phyloP scores from a whole-genome alignment of 2,888 invertebrate genomes.

The Scotopteryx bipunctaria region DNA sequence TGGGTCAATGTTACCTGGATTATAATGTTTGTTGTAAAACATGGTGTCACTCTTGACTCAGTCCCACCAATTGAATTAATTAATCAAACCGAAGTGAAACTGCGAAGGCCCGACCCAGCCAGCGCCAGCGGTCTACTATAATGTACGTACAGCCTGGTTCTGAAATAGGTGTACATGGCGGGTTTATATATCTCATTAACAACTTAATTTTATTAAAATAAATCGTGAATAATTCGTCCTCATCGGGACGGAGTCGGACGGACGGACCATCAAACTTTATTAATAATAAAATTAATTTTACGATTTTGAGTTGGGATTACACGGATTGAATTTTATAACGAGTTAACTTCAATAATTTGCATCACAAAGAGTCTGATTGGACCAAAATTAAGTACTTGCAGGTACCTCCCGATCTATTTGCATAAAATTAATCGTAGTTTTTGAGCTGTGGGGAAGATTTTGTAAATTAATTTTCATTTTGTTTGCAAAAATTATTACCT shows the following conservation, averaged over 20 bases:
- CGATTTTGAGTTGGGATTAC: conserved; percentile 16
- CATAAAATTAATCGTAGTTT: conserved; percentile 10
- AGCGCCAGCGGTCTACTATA: too few species aligned
- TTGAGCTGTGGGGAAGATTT: background rate
- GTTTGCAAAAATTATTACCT: background rate
- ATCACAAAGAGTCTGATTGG: conserved; percentile 24
- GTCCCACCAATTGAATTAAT: background rate
- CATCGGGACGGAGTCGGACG: conserved; percentile 12
- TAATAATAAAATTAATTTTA: conserved; percentile 27
- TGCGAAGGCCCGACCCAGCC: too few species aligned
- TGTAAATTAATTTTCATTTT: background rate
- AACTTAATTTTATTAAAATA: conserved; percentile 1
- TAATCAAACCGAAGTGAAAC: too few species aligned
- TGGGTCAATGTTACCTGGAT: conserved; percentile 35
- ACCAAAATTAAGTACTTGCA: conserved; percentile 10
- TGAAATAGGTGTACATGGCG: too few species aligned
- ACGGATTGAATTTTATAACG: conserved; percentile 29
- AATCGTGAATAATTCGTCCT: conserved; percentile 4
- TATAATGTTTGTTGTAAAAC: conserved; percentile 7
- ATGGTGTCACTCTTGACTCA: background rate
- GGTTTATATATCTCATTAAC: background rate
- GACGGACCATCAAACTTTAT: conserved; percentile 27
- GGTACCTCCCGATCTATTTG: conserved; percentile 6
- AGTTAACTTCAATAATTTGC: conserved; percentile 31
- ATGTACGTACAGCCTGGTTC: too few species aligned